These are phyloP conservation scores for Bungarus multicinctus DNA, from an alignment of 2,113 vertebrate genomes.

Conservation along the genomic window DNA sequence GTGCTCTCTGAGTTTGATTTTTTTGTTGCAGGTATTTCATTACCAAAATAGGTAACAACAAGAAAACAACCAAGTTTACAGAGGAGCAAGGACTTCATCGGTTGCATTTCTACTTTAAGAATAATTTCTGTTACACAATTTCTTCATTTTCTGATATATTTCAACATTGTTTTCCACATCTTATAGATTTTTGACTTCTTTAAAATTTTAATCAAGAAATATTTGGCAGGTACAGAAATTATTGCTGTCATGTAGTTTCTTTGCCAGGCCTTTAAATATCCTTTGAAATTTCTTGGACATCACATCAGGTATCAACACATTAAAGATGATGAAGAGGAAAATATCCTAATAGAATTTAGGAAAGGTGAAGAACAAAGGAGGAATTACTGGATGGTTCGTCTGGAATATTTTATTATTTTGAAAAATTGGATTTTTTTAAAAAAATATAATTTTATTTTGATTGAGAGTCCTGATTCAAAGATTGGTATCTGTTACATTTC, in stretches of 20 bases:
- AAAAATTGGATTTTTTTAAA: background rate
- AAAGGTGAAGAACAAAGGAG: background rate
- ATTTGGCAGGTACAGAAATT: background rate
- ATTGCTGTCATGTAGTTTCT: background rate
- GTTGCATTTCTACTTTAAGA: background rate
- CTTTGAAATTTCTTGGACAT: background rate
- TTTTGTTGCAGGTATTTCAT: too few relatives aligned
- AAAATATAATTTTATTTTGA: background rate
- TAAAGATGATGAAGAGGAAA: background rate
- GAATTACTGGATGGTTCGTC: background rate
- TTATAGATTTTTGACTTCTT: background rate
- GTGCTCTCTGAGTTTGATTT: too few relatives aligned
- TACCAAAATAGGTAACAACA: too few relatives aligned
- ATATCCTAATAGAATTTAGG: background rate
- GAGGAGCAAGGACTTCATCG: background rate
- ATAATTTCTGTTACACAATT: background rate
- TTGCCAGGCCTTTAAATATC: background rate
- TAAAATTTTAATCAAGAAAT: background rate
- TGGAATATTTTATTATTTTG: background rate
- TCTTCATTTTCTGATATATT: background rate
- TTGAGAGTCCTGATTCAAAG: background rate
- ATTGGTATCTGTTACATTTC: background rate
- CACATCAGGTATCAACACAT: background rate
- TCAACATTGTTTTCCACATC: background rate
- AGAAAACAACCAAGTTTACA: too few relatives aligned